phyloP scores from a whole-genome alignment of 2,113 vertebrate genomes.

The Labeo catla region DNA sequence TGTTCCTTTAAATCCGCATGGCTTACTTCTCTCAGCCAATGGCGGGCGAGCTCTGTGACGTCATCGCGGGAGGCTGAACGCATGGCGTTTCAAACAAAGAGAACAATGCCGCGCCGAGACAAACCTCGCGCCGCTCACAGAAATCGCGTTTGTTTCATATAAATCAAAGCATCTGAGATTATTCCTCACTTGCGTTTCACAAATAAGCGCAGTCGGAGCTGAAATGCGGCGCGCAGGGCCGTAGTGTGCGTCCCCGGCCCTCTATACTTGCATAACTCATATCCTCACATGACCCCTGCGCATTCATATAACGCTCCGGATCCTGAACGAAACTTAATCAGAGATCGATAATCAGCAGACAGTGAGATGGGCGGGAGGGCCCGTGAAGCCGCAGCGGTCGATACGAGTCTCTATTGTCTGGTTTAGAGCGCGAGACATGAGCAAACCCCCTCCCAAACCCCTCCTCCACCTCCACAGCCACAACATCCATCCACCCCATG shows the following conservation, averaged over 20 bases:
- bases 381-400: slow-evolving; percentile 1
- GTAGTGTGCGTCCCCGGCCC: background rate
- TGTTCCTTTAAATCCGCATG: slow-evolving; percentile 78
- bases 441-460: slow-evolving; percentile 74
- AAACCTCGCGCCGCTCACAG: background rate
- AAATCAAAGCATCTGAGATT: accelerated
- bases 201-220: background rate
- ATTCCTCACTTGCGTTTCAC: background rate
- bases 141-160: background rate
- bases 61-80: slow-evolving; percentile 88
- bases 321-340: background rate
- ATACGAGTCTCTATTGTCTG: slow-evolving; percentile 74
- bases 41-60: slow-evolving; percentile 84
- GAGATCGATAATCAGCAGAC: slow-evolving; percentile 1
- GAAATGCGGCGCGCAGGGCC: background rate
- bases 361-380: background rate
- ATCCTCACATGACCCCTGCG: slow-evolving; percentile 31
- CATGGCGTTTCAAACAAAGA: slow-evolving; percentile 96
- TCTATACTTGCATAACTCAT: background rate
- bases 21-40: slow-evolving; percentile 78
- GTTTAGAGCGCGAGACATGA: slow-evolving; percentile 74
- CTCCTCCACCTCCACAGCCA: slow-evolving; percentile 56
- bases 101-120: slow-evolving; percentile 82
- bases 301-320: background rate
- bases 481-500: background rate